Conservation (phyloP, 2,113 vertebrate genomes). For the Macquaria australasica region DNA sequence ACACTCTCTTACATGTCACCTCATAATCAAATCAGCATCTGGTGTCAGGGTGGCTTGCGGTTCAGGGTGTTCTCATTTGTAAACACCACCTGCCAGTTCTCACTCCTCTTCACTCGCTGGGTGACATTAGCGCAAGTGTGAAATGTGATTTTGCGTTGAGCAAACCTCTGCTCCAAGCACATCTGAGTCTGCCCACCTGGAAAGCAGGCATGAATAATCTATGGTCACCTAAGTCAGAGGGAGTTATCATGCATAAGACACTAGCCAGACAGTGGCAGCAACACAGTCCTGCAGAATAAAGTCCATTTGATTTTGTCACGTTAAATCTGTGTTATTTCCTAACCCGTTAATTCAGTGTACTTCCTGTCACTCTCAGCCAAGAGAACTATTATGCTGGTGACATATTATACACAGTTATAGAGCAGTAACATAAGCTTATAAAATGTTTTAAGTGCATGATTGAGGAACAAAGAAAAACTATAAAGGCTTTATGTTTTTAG, state of each 20-base stretch:
- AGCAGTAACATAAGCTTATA: background rate
- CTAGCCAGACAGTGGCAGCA: constrained; percentile 20
- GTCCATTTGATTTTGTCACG: background rate
- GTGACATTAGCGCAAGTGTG: constrained; percentile 72
- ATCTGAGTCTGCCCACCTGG: constrained; percentile 70
- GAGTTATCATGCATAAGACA: constrained; percentile 57
- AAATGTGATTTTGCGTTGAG: constrained; percentile 75
- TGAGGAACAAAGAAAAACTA: too few relatives aligned
- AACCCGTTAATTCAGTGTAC: background rate
- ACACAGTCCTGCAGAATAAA: constrained; percentile 31
- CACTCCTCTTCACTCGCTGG: constrained; percentile 61
- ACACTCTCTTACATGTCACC: constrained; percentile 59
- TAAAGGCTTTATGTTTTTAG: background rate
- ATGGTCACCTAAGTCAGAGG: constrained; percentile 62
- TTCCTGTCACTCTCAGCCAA: background rate
- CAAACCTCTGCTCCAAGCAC: constrained; percentile 61
- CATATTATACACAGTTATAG: background rate
- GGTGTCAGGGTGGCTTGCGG: constrained; percentile 64
- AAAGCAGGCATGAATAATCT: constrained; percentile 72
- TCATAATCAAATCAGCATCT: constrained; percentile 76
- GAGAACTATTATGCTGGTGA: background rate
- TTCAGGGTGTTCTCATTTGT: constrained; percentile 74
- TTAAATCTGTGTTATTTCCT: background rate
- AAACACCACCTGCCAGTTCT: constrained; percentile 79
- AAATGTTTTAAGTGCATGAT: too few relatives aligned